Conservation (phyloP, 2,888 invertebrate genomes). For the Apodemia duryi region DNA sequence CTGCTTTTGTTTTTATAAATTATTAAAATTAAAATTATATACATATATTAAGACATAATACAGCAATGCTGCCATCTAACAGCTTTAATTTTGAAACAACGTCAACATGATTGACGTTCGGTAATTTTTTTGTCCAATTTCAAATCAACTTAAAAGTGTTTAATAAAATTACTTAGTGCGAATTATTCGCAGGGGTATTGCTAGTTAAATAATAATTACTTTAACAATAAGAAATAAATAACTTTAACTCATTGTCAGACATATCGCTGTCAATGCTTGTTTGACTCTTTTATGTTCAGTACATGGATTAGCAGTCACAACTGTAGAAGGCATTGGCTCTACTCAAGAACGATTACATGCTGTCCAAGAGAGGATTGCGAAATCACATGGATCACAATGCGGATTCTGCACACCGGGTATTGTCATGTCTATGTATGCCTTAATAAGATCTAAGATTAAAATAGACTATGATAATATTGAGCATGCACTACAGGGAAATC, state of each 20-base stretch:
- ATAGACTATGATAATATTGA: constrained; percentile 89
- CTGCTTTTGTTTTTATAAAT: no score
- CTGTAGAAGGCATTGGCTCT: constrained; percentile 95
- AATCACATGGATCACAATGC: constrained; percentile 96
- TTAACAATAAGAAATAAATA: background rate
- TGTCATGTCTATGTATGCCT: constrained; percentile 97
- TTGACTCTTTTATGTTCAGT: constrained; percentile 91
- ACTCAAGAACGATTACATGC: constrained; percentile 88
- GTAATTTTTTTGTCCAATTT: no score
- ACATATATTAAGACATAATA: no score
- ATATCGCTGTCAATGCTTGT: constrained; percentile 93
- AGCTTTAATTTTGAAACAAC: no score
- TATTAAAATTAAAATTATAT: no score
- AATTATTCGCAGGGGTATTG: no score
- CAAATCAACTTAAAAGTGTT: no score
- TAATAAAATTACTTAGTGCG: no score
- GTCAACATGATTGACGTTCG: no score
- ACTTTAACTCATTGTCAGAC: constrained; percentile 78
- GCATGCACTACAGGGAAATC: constrained; percentile 88
- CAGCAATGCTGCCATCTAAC: no score
- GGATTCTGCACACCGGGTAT: constrained; percentile 98
- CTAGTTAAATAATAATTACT: no score
- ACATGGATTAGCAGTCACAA: constrained; percentile 93
- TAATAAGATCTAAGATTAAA: constrained; percentile 85
- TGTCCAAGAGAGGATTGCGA: constrained; percentile 92